Percentiles rank a stretch among this genome's conserved stretches.
phyloP scores from a whole-genome alignment of 1,140 invertebrate species.

The Lordiphosa clarofinis region DNA sequence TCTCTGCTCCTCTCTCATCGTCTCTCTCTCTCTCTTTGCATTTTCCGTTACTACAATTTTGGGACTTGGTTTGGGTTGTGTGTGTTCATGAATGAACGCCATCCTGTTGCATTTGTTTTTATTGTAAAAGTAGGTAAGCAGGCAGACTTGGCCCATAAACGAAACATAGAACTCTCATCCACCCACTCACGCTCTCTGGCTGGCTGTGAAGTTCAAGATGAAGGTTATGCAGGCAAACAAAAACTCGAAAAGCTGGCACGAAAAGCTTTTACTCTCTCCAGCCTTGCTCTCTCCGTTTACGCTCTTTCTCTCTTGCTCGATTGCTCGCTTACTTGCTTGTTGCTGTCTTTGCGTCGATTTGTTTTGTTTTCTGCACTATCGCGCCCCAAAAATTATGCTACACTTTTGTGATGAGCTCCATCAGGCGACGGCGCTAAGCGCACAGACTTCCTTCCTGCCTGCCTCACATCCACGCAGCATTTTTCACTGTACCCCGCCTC shows the following conservation, averaged over 20 bases:
- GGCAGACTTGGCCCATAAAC: slow-evolving; percentile 31
- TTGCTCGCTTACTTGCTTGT: slow-evolving; percentile 32
- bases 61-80: slow-evolving; percentile 26
- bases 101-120: slow-evolving; percentile 77
- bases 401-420: slow-evolving; percentile 38
- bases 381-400: slow-evolving; percentile 61
- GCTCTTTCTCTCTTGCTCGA: background rate
- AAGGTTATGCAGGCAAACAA: slow-evolving; percentile 55
- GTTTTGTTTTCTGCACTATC: slow-evolving; percentile 62
- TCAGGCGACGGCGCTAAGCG: slow-evolving; percentile 41
- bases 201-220: slow-evolving; percentile 72
- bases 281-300: background rate
- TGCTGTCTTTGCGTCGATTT: slow-evolving; percentile 53
- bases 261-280: slow-evolving; percentile 26
- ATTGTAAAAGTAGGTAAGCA: slow-evolving; percentile 37
- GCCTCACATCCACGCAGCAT: slow-evolving; percentile 5
- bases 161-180: slow-evolving; percentile 30
- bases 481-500: slow-evolving; percentile 25
- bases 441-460: slow-evolving; percentile 32
- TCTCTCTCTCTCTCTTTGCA: background rate
- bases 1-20: background rate
- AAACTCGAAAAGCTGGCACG: slow-evolving; percentile 42
- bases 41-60: slow-evolving; percentile 16
- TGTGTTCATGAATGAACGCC: slow-evolving; percentile 71
- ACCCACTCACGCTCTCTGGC: slow-evolving; percentile 9